Base-by-base conservation (phyloP, 2,113 vertebrate species). In the Gymnarchus niloticus region DNA sequence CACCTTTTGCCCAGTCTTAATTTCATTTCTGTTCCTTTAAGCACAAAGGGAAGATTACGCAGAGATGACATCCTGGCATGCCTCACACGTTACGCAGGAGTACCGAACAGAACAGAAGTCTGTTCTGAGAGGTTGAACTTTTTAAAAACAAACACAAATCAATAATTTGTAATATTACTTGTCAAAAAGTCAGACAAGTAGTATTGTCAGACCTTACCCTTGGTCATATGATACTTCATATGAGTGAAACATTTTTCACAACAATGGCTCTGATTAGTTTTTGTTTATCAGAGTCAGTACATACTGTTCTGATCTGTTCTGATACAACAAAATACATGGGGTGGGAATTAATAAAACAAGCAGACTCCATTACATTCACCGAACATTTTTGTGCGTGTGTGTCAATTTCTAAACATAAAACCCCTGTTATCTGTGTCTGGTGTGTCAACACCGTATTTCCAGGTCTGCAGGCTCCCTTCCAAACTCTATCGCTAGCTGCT, bases 361-460 rank as follows among this genome's bases (percentile, higher is more conserved):
- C 17, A 81, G 10, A 41, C 1, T 33, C 33, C 0, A 76, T 54
- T 81, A 41, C 76, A 77, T 56, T 28, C 61, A 41, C 17, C 10
- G 73, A 57, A 56, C 33, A 85, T 46, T 21, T 56, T 56, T 12
- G 49, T 17, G 44, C n/a, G n/a, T 78, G 37, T 52, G 5, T 21
- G 73, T 54, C 84, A 80, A 23, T 12, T 52, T 44, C 73, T 85
- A 78, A 78, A 85, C 49, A 56, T 85, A 85, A 56, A 33, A 78
- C 6, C n/a, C 37, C 14, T 56, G 21, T 80, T 85, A 85, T 85
- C 51, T 85, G 49, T 56, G 25, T 57, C 69, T 48, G 52, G 33
- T 41, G 37, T 78, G 19, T 44, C 52, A 48, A 23, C n/a, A 51
- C 1, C 37, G n/a, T 28, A 56, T 80, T 52, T 69, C 52, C 51